Conservation (phyloP, 2,888 invertebrate species). For the Lamellibrachia columna region DNA sequence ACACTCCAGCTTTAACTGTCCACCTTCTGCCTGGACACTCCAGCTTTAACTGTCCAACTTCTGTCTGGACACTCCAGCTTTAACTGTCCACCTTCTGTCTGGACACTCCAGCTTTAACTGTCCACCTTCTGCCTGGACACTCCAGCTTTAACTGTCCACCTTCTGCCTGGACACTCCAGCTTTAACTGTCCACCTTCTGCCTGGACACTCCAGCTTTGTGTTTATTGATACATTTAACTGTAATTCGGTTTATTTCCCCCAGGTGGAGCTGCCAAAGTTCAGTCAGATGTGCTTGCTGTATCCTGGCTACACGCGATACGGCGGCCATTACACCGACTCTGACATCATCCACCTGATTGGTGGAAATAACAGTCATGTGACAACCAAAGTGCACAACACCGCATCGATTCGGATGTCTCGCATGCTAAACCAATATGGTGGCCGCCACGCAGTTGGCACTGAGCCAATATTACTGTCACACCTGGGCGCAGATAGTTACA, state of each 20-base stretch:
- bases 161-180: too few relatives aligned
- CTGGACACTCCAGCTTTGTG: too few relatives aligned
- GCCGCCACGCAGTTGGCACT: slow-evolving; percentile 56
- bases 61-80: too few relatives aligned
- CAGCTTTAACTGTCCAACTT: too few relatives aligned
- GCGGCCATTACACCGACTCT: slow-evolving; percentile 54
- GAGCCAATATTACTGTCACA: slow-evolving; percentile 54
- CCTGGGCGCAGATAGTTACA: slow-evolving; percentile 54
- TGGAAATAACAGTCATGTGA: slow-evolving; percentile 33
- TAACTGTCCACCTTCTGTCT: too few relatives aligned
- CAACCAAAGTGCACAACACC: slow-evolving; percentile 56
- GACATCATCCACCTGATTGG: slow-evolving; percentile 51
- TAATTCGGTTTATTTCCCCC: slow-evolving; percentile 26
- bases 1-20: too few relatives aligned
- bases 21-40: too few relatives aligned
- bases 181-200: too few relatives aligned
- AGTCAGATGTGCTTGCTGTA: slow-evolving; percentile 51
- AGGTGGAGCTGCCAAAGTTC: slow-evolving; percentile 58
- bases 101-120: too few relatives aligned
- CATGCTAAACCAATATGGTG: slow-evolving; percentile 57
- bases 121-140: too few relatives aligned
- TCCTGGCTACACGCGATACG: slow-evolving; percentile 59
- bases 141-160: too few relatives aligned
- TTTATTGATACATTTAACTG: not conserved
- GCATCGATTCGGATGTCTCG: slow-evolving; percentile 59